Evolutionary conservation across 2,113 vertebrate species (phyloP).

Genomic region (Gobius niger): DNA sequence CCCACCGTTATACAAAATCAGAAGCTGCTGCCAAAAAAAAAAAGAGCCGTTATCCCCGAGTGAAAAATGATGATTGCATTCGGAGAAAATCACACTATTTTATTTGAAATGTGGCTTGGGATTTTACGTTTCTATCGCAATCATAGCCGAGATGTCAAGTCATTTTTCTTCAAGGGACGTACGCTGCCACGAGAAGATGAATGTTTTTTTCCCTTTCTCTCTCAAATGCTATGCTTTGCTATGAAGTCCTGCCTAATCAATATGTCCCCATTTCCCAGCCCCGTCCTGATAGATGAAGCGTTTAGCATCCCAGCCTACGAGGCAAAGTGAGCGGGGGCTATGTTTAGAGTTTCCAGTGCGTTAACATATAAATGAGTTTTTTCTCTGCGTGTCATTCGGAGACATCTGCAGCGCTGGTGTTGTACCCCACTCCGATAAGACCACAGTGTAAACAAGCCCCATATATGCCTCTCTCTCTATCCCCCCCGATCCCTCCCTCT

Average conservation of each 20-base stretch:
- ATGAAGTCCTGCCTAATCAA: slow-evolving; percentile 22
- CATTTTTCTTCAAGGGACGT: slow-evolving; percentile 4
- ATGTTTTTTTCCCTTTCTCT: background rate
- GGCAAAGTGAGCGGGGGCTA: background rate
- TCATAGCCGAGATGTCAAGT: background rate
- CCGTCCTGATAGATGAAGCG: slow-evolving; percentile 1
- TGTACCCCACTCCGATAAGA: slow-evolving; percentile 32
- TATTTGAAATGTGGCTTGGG: background rate
- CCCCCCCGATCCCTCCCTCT: background rate
- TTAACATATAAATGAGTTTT: slow-evolving; percentile 43
- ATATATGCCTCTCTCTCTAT: slow-evolving; percentile 36
- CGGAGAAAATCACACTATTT: background rate
- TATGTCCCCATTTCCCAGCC: slow-evolving; percentile 26
- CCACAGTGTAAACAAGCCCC: slow-evolving; percentile 62
- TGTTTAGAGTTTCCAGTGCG: background rate
- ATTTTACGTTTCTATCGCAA: slow-evolving; percentile 12
- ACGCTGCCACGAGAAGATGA: slow-evolving; percentile 13
- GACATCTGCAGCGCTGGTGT: slow-evolving; percentile 18
- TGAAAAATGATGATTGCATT: background rate
- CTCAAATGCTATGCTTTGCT: background rate
- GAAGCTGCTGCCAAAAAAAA: background rate
- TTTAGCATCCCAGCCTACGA: slow-evolving; percentile 12
- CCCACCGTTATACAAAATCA: background rate
- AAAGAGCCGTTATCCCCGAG: background rate
- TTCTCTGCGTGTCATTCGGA: slow-evolving; percentile 11